phyloP scores from a whole-genome alignment of 1,140 invertebrate genomes.

The Caenorhabditis elegans region DNA sequence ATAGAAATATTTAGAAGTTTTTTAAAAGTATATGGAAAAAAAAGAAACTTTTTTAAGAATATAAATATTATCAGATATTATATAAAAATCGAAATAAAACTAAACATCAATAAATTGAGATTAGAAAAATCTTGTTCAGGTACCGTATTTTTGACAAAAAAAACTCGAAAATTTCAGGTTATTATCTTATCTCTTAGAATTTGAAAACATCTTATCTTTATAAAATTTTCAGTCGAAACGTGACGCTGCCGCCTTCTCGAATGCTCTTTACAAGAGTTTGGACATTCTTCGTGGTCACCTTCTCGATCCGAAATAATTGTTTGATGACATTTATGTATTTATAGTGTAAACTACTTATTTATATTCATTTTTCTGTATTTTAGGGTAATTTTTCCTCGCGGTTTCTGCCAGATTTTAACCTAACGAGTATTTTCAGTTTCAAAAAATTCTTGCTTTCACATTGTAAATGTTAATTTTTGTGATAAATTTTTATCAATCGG shows the following conservation, averaged over 20 bases:
- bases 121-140: too few relatives aligned
- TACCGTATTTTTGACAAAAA: conserved; percentile 61
- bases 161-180: conserved; percentile 26
- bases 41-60: too few relatives aligned
- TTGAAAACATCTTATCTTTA: background rate
- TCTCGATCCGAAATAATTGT: background rate
- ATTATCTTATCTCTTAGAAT: background rate
- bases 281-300: conserved; percentile 38
- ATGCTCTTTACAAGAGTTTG: conserved; percentile 46
- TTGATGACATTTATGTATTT: background rate
- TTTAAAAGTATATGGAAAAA: too few relatives aligned
- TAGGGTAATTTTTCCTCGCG: background rate
- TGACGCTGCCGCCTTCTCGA: conserved; percentile 43
- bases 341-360: background rate
- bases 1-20: too few relatives aligned
- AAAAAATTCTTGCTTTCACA: background rate
- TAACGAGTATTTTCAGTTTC: background rate
- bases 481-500: conserved; percentile 19
- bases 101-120: too few relatives aligned
- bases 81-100: too few relatives aligned
- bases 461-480: background rate
- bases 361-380: background rate
- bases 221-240: conserved; percentile 38
- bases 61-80: too few relatives aligned
- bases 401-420: background rate